These are phyloP conservation scores for Acropora yongei DNA, from an alignment of 64 coral and sea anemone genomes.

Conservation along the genomic window DNA sequence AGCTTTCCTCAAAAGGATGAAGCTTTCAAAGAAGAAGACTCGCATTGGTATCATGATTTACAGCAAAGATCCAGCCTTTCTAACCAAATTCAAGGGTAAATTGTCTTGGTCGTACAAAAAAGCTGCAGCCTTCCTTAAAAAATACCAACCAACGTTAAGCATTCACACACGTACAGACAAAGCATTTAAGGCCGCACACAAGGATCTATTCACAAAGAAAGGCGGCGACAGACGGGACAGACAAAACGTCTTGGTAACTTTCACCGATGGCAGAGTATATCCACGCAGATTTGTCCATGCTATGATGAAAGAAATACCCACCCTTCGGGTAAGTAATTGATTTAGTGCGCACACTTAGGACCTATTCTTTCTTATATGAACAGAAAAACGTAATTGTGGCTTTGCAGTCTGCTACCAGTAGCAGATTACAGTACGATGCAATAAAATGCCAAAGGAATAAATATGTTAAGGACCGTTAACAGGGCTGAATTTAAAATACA, in stretches of 20 bases:
- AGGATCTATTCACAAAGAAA: neutral
- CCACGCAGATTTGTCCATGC: neutral
- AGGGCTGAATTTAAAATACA: no score
- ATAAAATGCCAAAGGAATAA: no score
- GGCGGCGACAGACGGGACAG: neutral
- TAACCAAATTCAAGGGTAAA: neutral
- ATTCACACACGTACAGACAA: neutral
- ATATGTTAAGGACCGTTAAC: no score
- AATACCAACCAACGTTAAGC: neutral
- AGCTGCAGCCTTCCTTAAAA: neutral
- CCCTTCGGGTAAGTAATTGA: neutral
- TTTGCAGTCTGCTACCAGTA: no score
- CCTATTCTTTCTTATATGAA: no score
- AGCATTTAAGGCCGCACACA: neutral
- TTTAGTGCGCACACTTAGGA: neutral
- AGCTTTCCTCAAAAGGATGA: neutral
- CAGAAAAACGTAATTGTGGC: no score
- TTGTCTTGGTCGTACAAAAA: neutral
- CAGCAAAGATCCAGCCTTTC: neutral
- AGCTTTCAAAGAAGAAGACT: neutral
- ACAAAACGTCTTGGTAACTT: conserved; percentile 23
- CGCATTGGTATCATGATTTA: neutral
- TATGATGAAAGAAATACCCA: neutral
- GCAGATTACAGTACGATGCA: no score
- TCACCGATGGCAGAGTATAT: conserved; percentile 8